Evolutionary conservation across 1,140 invertebrate species (phyloP), one percentile per base, ranked within the genome.

Genomic region (Laodelphax striatellus): DNA sequence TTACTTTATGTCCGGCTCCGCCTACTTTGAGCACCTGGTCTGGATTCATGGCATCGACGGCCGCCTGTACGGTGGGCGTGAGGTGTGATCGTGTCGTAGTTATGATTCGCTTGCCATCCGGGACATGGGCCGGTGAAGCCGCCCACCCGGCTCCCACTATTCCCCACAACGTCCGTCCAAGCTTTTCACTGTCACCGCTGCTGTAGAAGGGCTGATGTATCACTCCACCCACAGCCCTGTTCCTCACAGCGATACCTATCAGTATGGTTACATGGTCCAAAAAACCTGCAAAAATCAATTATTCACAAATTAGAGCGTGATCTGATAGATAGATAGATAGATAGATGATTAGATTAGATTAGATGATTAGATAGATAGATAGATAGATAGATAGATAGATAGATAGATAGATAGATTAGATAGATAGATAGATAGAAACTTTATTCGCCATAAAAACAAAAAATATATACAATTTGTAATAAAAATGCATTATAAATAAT

Each of bases 211-310:
- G 97, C 71, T 99, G 97, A 80, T 98, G 92, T 65, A 99, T 97
- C 0, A 99, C 85, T 24, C 97, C 97, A 46, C 85, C 97, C 21
- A 98, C 80, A 10, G 96, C 85, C 64, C 82, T 82, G 59, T 93
- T 87, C 57, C 88, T 85, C 2, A 96, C 81, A 41, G 94, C 88
- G 61, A 99, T 84, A n/a, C 97, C 97, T 69, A 99, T 92, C 50
- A 99, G 77, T 53, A 98, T 93, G 16, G 97, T 99, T 2, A 99
- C 97, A 79, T 98, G 94, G 67, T 98, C 92, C 21, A 99, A 76
- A 28, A 97, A 81, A 52, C 95, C 92, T 82, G 75, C 65, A 76
- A 72, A n/a, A n/a, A n/a, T n/a, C n/a, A n/a, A n/a, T n/a, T n/a
- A n/a, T n/a, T n/a, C n/a, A n/a, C n/a, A n/a, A n/a, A n/a, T n/a